phyloP scores from a whole-genome alignment of 1,140 invertebrate genomes.

The Sitophilus oryzae region DNA sequence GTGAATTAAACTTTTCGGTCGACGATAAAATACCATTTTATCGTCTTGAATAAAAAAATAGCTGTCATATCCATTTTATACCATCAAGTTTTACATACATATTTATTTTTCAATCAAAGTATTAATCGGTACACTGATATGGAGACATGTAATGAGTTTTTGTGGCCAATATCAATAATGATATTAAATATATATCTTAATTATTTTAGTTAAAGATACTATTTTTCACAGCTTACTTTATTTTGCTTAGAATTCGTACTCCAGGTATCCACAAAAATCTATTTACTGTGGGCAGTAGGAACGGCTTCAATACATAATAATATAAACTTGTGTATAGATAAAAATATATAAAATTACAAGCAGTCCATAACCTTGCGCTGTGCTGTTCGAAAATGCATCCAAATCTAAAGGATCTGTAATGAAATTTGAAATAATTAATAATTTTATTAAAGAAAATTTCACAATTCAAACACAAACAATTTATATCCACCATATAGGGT shows the following conservation, averaged over 20 bases:
- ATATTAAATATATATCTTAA: background rate
- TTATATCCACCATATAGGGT: background rate
- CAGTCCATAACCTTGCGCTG: slow-evolving; percentile 68
- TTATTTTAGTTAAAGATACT: background rate
- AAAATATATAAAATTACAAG: slow-evolving; percentile 60
- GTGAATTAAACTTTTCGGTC: no score
- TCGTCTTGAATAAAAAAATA: no score
- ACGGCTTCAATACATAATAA: slow-evolving; percentile 57
- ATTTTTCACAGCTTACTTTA: slow-evolving; percentile 17
- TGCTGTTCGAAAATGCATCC: slow-evolving; percentile 39
- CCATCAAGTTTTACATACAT: no score
- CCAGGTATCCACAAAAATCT: slow-evolving; percentile 39
- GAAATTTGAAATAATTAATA: slow-evolving; percentile 13
- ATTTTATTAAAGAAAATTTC: background rate
- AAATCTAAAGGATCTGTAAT: slow-evolving; percentile 35
- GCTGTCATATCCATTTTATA: no score
- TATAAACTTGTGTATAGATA: slow-evolving; percentile 61
- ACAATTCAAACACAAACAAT: background rate
- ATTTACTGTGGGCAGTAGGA: slow-evolving; percentile 47
- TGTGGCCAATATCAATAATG: background rate
- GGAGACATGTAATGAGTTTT: background rate
- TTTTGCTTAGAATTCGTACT: no score
- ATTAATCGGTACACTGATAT: no score
- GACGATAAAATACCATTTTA: no score
- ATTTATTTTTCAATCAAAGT: no score